Evolutionary conservation across 1,140 invertebrate genomes (phyloP).

Genomic region (Anadara kagoshimensis): DNA sequence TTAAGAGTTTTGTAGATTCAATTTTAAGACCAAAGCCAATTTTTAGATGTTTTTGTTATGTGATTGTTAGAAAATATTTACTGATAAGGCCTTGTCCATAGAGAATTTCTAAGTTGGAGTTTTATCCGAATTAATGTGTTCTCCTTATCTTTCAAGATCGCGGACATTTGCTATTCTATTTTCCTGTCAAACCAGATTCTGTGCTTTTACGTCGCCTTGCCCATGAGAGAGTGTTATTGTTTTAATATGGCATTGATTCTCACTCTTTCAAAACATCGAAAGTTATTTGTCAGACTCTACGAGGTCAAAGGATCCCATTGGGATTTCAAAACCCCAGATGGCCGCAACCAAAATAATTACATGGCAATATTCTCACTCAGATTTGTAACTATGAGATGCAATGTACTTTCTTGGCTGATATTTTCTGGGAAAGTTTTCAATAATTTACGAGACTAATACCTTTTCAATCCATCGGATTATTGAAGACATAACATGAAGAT

Average conservation of each 20-base stretch:
- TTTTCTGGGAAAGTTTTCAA: constrained; percentile 31
- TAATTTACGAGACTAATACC: constrained; percentile 41
- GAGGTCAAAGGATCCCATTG: constrained; percentile 20
- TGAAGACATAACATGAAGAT: constrained; percentile 42
- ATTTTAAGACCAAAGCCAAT: too few species aligned
- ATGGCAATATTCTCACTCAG: constrained; percentile 16
- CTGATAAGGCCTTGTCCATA: too few species aligned
- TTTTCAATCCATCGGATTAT: constrained; percentile 44
- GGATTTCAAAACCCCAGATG: constrained; percentile 15
- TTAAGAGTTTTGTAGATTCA: too few species aligned
- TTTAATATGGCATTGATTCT: constrained; percentile 13
- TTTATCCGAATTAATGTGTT: too few species aligned
- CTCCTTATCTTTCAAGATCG: too few species aligned
- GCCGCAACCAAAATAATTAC: constrained; percentile 10
- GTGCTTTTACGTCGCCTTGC: neutral
- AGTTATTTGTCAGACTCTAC: constrained; percentile 41
- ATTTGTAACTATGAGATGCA: constrained; percentile 13
- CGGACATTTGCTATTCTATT: neutral
- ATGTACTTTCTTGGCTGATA: neutral
- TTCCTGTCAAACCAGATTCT: neutral
- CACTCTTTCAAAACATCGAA: neutral
- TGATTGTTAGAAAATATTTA: too few species aligned
- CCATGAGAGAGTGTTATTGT: constrained; percentile 1
- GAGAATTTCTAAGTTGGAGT: too few species aligned
- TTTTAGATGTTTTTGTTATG: too few species aligned